A percentile compares a stretch with the other conserved stretches of the same genome.
Evolutionary conservation across 2,113 vertebrate genomes (phyloP).

Genomic region (Podarcis cretensis): DNA sequence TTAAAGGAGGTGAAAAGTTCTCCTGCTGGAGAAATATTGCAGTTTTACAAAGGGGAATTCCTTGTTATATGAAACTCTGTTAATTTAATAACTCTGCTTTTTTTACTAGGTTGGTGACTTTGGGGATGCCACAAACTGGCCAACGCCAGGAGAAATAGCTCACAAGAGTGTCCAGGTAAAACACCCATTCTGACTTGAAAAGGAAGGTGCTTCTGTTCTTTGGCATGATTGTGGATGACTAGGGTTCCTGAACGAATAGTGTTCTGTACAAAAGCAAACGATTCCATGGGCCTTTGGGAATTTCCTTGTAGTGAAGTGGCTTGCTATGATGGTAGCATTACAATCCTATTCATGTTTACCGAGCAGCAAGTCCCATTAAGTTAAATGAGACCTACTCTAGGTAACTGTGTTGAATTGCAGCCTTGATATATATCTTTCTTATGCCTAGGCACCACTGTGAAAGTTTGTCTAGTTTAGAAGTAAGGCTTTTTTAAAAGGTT

Average conservation of each 20-base stretch:
- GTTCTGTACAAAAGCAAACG: background rate
- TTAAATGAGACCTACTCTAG: background rate
- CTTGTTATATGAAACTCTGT: background rate
- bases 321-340: background rate
- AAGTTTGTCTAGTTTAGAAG: background rate
- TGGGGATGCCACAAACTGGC: conserved; percentile 95
- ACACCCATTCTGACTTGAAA: background rate
- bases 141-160: conserved; percentile 96
- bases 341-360: background rate
- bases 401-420: background rate
- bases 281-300: no score
- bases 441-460: background rate
- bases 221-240: background rate
- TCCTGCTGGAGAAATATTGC: background rate
- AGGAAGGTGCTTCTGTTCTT: background rate
- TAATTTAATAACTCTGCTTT: conserved; percentile 46
- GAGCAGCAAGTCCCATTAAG: background rate
- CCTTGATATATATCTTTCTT: background rate
- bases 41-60: background rate
- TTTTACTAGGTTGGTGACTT: conserved; percentile 92
- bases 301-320: background rate
- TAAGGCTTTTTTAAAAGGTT: background rate
- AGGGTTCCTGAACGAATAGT: background rate
- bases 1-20: background rate
- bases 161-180: conserved; percentile 93